Evolutionary conservation across 1,140 invertebrate genomes (phyloP), one percentile per base, ranked within the genome.

Genomic region (Euschistus heros): DNA sequence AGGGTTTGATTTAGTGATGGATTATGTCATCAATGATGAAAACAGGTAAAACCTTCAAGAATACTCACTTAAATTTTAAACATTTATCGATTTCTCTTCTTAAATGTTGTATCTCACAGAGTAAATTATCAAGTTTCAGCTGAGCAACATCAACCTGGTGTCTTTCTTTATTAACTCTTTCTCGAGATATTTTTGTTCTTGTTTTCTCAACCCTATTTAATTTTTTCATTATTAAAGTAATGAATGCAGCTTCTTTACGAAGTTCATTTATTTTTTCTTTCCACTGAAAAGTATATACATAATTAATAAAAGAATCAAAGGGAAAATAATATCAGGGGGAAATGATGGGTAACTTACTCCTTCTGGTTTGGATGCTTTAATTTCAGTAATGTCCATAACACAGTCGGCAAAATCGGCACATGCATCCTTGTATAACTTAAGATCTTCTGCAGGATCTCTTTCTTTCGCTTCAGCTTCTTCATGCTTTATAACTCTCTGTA

Each of bases 31-130:
- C n/a, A n/a, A n/a, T n/a, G n/a, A n/a, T n/a, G n/a, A n/a, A n/a
- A n/a, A n/a, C n/a, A n/a, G n/a, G n/a, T n/a, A n/a, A n/a, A n/a
- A n/a, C n/a, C n/a, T n/a, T n/a, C n/a, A n/a, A n/a, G n/a, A n/a
- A n/a, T 37, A 37, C 33, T 76, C 77, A 89, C 86, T 87, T 90
- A 73, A 96, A 97, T 73, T 95, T 89, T 27, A 93, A 78, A 76
- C 94, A 97, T 73, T 94, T 94, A 2, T 87, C 84, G 15, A 95
- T 92, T 82, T 97, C 94, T 71, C 92, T 92, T 68, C 93, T 87
- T 2, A 97, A 79, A 79, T 97, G 92, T 74, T 91, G 87, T 14
- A 90, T 86, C 81, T 97, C 95, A 76, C 97, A 97, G 0, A 96
- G 75, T n/a, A 97, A 79, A 78, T 97, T 97, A 76, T 97, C 93